Evolutionary conservation across 2,888 invertebrate genomes (phyloP), one percentile per base, ranked within the genome.

Genomic region (Rugalucina vietnamica): DNA sequence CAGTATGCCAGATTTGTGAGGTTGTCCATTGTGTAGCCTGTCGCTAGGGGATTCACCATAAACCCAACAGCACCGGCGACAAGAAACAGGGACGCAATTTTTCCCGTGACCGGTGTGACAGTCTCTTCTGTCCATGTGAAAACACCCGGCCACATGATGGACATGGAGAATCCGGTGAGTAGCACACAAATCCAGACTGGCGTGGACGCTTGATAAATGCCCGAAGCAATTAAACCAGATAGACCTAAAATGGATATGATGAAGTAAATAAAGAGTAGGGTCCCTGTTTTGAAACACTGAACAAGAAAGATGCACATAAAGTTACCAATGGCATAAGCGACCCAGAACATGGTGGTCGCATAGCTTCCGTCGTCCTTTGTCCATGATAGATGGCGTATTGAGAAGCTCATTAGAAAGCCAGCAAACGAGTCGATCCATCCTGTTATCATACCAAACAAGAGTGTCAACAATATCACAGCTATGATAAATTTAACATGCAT

Each of bases 111-210:
- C 14, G 86, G 82, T 8, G 86, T 83, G 14, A 89, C 79, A 8
- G 79, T 76, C 73, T 87, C 85, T 75, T 90, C 86, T 27, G 89
- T 88, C 88, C 88, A 90, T 1, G 89, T 79, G 24, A 89, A 85
- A 21, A 87, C 77, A 21, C 82, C 77, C 43, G 90, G 88, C 60
- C 88, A 82, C 12, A 88, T 81, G 29, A 81, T 80, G 27, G 89
- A 86, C 76, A 87, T 87, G 0, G 88, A 75, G 1, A 87, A 71
- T n/a, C 90, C 90, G n/a, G 77, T 76, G 8, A 84, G 36, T 8
- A 77, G 65, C 12, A 89, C 69, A 29, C 79, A 69, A 18, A 87
- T 72, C 89, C 90, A 90, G 8, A 88, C 78, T 0, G 85, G 81
- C 2, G 77, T 71, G 8, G 75, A 70, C 21, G 79, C 65, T 29